phyloP scores from a whole-genome alignment of 2,797 vertebrate species.

The Microctenopoma lineatum region DNA sequence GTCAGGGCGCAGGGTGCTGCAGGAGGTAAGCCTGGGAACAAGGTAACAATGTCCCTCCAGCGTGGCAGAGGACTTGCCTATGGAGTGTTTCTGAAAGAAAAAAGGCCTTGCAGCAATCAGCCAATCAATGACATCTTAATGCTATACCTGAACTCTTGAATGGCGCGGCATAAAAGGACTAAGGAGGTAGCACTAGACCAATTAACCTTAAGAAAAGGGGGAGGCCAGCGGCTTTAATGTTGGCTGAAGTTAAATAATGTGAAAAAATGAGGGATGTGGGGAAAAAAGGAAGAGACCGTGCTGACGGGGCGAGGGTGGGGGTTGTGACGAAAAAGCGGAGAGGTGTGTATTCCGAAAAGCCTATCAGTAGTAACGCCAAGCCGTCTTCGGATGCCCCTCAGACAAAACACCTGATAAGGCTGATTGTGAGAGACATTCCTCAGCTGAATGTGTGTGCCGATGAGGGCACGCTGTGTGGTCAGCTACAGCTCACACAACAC shows the following conservation, averaged over 20 bases:
- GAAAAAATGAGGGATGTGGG: background rate
- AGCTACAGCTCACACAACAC: slow-evolving; percentile 47
- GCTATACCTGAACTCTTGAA: slow-evolving; percentile 19
- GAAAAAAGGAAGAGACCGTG: background rate
- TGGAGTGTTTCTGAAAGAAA: slow-evolving; percentile 56
- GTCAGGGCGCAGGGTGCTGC: slow-evolving; percentile 64
- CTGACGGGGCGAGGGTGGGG: slow-evolving; percentile 9
- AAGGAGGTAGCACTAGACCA: slow-evolving; percentile 13
- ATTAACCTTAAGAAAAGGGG: slow-evolving; percentile 23
- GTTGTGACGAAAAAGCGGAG: slow-evolving; percentile 24
- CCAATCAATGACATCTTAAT: slow-evolving; percentile 24
- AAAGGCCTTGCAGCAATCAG: slow-evolving; percentile 51
- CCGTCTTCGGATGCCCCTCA: slow-evolving; percentile 75
- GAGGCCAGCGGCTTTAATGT: background rate
- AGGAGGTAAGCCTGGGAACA: slow-evolving; percentile 74
- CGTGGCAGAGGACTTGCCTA: slow-evolving; percentile 22
- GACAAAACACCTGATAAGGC: slow-evolving; percentile 81
- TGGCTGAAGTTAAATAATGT: slow-evolving; percentile 2
- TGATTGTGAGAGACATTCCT: slow-evolving; percentile 78
- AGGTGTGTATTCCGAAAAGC: slow-evolving; percentile 66
- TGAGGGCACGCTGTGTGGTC: slow-evolving; percentile 74
- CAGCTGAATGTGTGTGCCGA: slow-evolving; percentile 61
- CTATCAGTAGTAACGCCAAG: slow-evolving; percentile 67
- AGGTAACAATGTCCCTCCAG: slow-evolving; percentile 68
- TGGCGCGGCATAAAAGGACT: slow-evolving; percentile 6